A percentile compares a stretch with the other conserved stretches of the same genome.
phyloP scores from a whole-genome alignment of 2,113 vertebrate genomes.

The Chloebia gouldiae region DNA sequence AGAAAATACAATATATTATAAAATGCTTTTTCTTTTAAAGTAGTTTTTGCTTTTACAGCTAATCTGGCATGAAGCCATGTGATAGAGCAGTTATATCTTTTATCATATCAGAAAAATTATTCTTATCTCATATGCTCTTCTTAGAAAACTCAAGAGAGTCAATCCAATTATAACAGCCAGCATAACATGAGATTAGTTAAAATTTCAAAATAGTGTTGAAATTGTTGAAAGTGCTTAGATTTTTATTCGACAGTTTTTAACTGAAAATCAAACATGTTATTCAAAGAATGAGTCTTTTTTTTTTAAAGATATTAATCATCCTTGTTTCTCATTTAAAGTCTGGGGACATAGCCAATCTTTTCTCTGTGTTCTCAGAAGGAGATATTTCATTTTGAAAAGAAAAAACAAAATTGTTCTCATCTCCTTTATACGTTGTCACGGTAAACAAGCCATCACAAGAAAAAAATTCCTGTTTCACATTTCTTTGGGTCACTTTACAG shows the following conservation, averaged over 20 bases:
- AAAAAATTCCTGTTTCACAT: not conserved
- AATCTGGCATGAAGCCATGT: not conserved
- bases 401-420: constrained; percentile 13
- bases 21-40: not conserved
- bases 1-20: not conserved
- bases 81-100: not conserved
- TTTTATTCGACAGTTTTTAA: not conserved
- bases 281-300: not conserved
- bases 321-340: constrained; percentile 30
- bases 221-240: not conserved
- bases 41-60: not conserved
- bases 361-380: not conserved
- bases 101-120: not conserved
- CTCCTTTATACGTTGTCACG: not conserved
- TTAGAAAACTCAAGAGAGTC: not conserved
- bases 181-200: not conserved
- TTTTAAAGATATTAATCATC: constrained; percentile 4
- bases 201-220: constrained; percentile 1
- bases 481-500: not conserved
- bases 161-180: not conserved
- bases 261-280: not conserved
- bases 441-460: not conserved
- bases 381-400: constrained; percentile 24
- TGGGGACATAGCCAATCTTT: constrained; percentile 15
- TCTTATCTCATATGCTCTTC: not conserved